phyloP scores from a whole-genome alignment of 2,888 invertebrate species.

The Oxyteleia sp. region DNA sequence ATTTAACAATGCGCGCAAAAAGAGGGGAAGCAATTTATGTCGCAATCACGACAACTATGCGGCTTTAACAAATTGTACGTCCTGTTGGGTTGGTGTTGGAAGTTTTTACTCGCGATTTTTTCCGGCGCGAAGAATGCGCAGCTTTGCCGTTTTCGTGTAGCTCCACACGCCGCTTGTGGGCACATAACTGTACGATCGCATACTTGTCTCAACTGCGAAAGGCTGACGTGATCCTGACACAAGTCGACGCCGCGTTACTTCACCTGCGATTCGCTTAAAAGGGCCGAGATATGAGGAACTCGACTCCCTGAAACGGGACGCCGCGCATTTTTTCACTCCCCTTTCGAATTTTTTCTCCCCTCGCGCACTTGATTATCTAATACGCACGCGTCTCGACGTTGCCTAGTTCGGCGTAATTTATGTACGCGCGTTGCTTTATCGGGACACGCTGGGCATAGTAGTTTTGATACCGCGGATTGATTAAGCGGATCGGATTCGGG shows the following conservation, averaged over 20 bases:
- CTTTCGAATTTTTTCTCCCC: conserved; percentile 73
- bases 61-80: conserved; percentile 66
- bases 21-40: conserved; percentile 49
- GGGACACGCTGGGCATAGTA: conserved; percentile 28
- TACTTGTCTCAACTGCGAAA: conserved; percentile 63
- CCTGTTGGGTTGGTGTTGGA: conserved; percentile 43
- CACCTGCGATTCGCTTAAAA: conserved; percentile 80
- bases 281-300: conserved; percentile 86
- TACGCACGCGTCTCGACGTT: conserved; percentile 65
- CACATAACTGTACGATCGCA: conserved; percentile 51
- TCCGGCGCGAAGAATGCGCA: conserved; percentile 42
- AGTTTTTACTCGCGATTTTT: conserved; percentile 41
- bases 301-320: conserved; percentile 76
- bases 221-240: conserved; percentile 82
- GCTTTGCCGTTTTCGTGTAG: conserved; percentile 80
- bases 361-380: conserved; percentile 65
- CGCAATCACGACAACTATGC: conserved; percentile 48
- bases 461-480: conserved; percentile 45
- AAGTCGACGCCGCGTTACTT: conserved; percentile 81
- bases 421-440: conserved; percentile 61
- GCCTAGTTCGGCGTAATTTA: conserved; percentile 68
- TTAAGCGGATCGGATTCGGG: conserved; percentile 41
- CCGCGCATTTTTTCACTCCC: conserved; percentile 63
- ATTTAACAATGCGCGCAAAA: conserved; percentile 40
- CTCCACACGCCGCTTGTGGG: conserved; percentile 29